phyloP scores from a whole-genome alignment of 2,113 vertebrate species.

The Platycercus adscitus region DNA sequence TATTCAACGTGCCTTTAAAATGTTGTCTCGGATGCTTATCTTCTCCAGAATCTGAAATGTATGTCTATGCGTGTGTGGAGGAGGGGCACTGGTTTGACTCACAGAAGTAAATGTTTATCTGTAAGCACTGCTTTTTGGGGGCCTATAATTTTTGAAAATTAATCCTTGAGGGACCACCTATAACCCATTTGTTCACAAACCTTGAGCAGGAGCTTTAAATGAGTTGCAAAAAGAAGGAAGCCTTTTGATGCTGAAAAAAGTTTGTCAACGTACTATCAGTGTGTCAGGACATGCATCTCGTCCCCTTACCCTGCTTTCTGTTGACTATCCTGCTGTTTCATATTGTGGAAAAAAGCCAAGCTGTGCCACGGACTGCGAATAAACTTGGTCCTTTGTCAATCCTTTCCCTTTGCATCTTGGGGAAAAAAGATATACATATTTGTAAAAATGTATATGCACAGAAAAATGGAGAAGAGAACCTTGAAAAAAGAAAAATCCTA shows the following conservation, averaged over 20 bases:
- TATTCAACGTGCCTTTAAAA: not conserved
- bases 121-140: not conserved
- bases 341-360: not conserved
- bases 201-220: not conserved
- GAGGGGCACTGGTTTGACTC: not conserved
- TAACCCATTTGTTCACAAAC: not conserved
- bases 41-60: not conserved
- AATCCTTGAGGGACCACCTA: conserved; percentile 3
- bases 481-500: not conserved
- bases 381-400: not conserved
- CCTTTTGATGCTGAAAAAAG: not conserved
- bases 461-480: not conserved
- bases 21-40: not conserved
- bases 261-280: not conserved
- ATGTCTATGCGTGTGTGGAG: not conserved
- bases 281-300: not conserved
- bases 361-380: not conserved
- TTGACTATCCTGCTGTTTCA: not conserved
- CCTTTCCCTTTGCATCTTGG: not conserved
- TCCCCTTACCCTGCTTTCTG: not conserved
- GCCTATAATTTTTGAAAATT: not conserved
- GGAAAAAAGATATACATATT: not conserved
- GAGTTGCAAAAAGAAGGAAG: not conserved
- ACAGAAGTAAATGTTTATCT: not conserved
- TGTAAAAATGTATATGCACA: not conserved